Conservation (phyloP, 2,797 vertebrate genomes). For the Diplodus puntazzo region DNA sequence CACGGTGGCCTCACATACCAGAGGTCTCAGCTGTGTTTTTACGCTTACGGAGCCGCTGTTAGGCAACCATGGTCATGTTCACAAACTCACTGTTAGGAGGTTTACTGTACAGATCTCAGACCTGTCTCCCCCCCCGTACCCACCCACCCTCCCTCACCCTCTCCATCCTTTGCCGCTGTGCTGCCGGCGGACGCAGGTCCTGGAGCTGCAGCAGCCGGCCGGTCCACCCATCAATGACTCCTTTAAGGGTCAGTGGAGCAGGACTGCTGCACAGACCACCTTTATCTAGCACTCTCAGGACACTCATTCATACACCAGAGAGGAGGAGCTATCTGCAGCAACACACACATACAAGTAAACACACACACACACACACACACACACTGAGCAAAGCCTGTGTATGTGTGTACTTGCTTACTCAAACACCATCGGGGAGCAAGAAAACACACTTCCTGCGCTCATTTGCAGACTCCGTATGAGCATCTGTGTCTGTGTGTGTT, state of each 20-base stretch:
- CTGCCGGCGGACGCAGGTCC: constrained; percentile 40
- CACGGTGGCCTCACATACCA: constrained; percentile 26
- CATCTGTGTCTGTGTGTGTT: constrained; percentile 62
- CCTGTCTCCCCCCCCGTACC: neutral
- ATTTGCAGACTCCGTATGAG: constrained; percentile 59
- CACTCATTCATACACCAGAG: constrained; percentile 82
- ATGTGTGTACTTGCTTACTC: constrained; percentile 67
- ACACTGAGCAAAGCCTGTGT: constrained; percentile 54
- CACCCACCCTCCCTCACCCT: neutral
- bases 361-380: constrained; percentile 47
- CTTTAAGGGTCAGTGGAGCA: constrained; percentile 83
- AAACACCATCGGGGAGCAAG: constrained; percentile 72
- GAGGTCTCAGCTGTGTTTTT: constrained; percentile 49
- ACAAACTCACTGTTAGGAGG: constrained; percentile 27
- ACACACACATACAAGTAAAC: constrained; percentile 52
- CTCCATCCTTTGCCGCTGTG: constrained; percentile 30
- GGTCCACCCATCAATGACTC: constrained; percentile 82
- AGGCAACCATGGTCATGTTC: constrained; percentile 40
- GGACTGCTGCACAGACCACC: constrained; percentile 83
- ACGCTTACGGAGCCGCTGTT: constrained; percentile 39
- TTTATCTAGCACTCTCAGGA: constrained; percentile 85
- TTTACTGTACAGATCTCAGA: constrained; percentile 31
- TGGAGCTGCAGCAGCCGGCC: constrained; percentile 45
- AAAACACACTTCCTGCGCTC: constrained; percentile 78
- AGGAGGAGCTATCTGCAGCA: constrained; percentile 67